A percentile compares a stretch with the other conserved stretches of the same genome.
These are phyloP conservation scores for Meta bourneti DNA, from an alignment of 2,888 invertebrate species.

Conservation along the genomic window DNA sequence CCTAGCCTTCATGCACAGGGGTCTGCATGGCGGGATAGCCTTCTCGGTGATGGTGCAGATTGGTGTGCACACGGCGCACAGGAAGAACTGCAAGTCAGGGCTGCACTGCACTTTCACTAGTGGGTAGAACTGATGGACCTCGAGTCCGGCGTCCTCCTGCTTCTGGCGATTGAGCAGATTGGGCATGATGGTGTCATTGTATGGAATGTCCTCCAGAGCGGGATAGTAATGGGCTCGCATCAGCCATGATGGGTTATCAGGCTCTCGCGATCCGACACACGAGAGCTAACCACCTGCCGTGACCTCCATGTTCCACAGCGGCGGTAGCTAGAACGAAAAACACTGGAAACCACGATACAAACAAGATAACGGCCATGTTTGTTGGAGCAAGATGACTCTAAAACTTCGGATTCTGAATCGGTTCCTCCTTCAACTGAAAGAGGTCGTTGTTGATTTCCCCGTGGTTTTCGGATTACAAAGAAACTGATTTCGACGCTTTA, in stretches of 20 bases:
- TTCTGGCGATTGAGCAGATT: constrained; percentile 94
- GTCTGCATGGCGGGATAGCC: constrained; percentile 94
- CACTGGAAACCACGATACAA: constrained; percentile 72
- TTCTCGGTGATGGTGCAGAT: constrained; percentile 95
- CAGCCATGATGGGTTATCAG: constrained; percentile 88
- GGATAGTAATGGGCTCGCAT: constrained; percentile 96
- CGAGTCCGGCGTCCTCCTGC: constrained; percentile 96
- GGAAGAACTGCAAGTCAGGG: constrained; percentile 94
- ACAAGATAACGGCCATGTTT: constrained; percentile 75
- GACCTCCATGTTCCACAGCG: constrained; percentile 73
- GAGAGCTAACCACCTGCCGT: constrained; percentile 74
- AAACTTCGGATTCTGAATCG: neutral
- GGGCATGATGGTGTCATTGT: constrained; percentile 98
- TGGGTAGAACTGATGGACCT: constrained; percentile 95
- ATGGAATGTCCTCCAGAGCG: constrained; percentile 94
- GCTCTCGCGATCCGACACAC: constrained; percentile 75
- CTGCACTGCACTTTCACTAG: constrained; percentile 97
- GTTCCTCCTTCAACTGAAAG: neutral
- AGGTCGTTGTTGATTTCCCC: neutral
- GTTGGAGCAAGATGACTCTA: neutral
- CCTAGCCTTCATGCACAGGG: constrained; percentile 92
- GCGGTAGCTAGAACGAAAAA: constrained; percentile 68
- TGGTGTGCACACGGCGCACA: constrained; percentile 97
- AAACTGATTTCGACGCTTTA: neutral
- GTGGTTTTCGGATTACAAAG: neutral